Percentiles rank a stretch among this genome's conserved stretches.
phyloP scores from a whole-genome alignment of 2,113 vertebrate species.

The Montifringilla adamsi region DNA sequence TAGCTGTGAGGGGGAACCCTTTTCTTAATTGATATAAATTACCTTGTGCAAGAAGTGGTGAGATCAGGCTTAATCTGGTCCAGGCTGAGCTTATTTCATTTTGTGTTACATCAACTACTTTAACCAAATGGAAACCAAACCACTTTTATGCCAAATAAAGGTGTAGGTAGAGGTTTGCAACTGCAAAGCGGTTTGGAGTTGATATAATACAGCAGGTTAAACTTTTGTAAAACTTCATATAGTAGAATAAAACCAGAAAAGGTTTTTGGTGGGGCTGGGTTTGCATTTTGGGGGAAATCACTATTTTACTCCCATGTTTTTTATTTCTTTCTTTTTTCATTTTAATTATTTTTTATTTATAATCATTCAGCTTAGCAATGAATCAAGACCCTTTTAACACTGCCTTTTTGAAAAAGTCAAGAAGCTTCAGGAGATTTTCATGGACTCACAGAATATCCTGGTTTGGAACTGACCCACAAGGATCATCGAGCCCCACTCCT shows the following conservation, averaged over 20 bases:
- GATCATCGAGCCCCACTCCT: not conserved
- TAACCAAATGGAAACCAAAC: not conserved
- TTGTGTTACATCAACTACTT: not conserved
- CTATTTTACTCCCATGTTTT: not conserved
- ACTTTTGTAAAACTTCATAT: not conserved
- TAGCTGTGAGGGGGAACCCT: not conserved
- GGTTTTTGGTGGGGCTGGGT: rapidly evolving
- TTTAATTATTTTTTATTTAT: not conserved
- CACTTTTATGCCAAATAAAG: not conserved
- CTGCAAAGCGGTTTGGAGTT: not conserved
- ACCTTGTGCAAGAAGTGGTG: not conserved
- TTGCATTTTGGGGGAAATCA: not conserved
- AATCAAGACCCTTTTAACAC: not conserved
- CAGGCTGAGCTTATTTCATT: not conserved
- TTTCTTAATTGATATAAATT: not conserved
- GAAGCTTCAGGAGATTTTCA: not conserved
- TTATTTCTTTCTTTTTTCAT: not conserved
- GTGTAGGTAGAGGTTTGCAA: not conserved
- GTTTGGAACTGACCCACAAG: not conserved
- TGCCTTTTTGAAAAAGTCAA: not conserved
- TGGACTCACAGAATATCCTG: not conserved
- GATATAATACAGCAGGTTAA: not conserved
- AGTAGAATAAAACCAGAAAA: not conserved
- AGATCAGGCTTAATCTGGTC: not conserved
- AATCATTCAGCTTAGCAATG: not conserved